phyloP scores from a whole-genome alignment of 2,113 vertebrate genomes.

The Oreotrochilus melanogaster region DNA sequence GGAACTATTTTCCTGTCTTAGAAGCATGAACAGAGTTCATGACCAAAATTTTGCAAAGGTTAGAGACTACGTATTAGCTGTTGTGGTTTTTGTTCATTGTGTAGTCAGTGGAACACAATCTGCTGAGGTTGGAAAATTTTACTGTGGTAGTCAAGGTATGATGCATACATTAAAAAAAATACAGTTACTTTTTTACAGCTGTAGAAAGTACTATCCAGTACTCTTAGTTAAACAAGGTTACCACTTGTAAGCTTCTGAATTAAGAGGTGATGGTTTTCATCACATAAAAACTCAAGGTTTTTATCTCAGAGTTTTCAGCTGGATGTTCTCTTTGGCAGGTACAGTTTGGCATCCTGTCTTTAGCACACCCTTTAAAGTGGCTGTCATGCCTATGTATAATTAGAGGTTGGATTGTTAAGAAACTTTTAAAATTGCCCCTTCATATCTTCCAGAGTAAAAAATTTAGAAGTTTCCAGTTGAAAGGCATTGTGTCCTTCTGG shows the following conservation, averaged over 20 bases:
- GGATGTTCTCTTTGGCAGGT: background rate
- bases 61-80: background rate
- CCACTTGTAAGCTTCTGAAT: background rate
- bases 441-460: background rate
- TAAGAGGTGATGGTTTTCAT: background rate
- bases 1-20: slow-evolving; percentile 16
- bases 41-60: background rate
- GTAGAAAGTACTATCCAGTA: background rate
- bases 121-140: slow-evolving; percentile 38
- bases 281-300: background rate
- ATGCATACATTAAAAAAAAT: background rate
- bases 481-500: background rate
- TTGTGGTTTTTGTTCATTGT: slow-evolving; percentile 11
- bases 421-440: background rate
- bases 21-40: background rate
- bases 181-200: slow-evolving; percentile 12
- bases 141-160: background rate
- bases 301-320: background rate
- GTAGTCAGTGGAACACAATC: slow-evolving; percentile 28
- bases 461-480: background rate
- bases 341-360: background rate
- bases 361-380: background rate
- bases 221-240: background rate
- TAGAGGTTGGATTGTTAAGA: background rate
- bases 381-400: background rate